Conservation (phyloP, 2,113 vertebrate species). For the Odocoileus virginianus region DNA sequence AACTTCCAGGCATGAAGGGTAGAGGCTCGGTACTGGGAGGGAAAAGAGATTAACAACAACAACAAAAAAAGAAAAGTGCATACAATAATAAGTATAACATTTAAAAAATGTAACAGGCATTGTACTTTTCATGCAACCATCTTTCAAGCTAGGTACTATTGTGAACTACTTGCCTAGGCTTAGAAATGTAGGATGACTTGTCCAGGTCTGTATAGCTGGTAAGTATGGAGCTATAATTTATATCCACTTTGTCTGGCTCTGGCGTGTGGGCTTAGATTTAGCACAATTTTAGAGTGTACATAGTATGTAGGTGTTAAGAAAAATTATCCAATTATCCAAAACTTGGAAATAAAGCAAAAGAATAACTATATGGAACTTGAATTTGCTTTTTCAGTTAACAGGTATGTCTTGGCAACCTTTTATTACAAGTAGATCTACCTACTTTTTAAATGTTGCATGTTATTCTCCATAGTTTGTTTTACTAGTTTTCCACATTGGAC, state of each 20-base stretch:
- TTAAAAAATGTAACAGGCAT: neutral
- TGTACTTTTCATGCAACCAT: neutral
- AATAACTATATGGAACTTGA: neutral
- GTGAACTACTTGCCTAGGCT: neutral
- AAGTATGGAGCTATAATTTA: neutral
- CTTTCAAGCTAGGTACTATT: neutral
- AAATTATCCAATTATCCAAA: neutral
- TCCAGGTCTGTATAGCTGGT: neutral
- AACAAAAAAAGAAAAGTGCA: neutral
- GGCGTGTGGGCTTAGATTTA: neutral
- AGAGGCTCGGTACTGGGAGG: neutral
- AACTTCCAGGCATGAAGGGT: neutral
- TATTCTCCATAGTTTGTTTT: neutral
- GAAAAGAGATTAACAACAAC: neutral
- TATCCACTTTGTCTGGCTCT: neutral
- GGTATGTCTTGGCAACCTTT: neutral
- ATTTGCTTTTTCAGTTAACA: neutral
- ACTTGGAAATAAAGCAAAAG: conserved; percentile 10
- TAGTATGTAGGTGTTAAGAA: neutral
- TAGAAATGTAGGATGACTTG: neutral
- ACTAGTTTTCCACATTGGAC: neutral
- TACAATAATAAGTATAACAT: neutral
- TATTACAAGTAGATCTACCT: neutral
- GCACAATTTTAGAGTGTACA: neutral
- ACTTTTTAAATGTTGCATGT: neutral